Conservation (phyloP, 2,888 invertebrate genomes). For the Poecilus cupreus region DNA sequence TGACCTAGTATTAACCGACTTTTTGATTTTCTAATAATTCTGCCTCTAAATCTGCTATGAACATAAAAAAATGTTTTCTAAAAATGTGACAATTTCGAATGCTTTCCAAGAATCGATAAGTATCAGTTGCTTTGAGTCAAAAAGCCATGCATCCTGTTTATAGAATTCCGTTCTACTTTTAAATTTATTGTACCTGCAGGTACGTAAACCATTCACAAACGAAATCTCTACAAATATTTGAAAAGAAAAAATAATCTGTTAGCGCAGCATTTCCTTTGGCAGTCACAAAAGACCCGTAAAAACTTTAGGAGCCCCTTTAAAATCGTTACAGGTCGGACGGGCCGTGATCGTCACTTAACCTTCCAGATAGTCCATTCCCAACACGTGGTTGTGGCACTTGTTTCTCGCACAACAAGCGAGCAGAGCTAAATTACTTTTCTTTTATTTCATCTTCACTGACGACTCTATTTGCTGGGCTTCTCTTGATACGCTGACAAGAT, state of each 20-base stretch:
- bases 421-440: neutral
- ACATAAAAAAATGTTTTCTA: too few species aligned
- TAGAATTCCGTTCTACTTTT: neutral
- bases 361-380: neutral
- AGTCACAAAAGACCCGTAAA: neutral
- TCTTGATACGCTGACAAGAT: neutral
- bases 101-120: neutral
- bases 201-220: neutral
- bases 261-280: neutral
- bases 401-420: neutral
- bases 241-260: slow-evolving; percentile 25
- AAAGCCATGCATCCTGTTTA: slow-evolving; percentile 31
- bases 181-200: slow-evolving; percentile 19
- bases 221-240: neutral
- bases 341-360: neutral
- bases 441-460: neutral
- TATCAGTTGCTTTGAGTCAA: slow-evolving; percentile 22
- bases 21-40: too few species aligned
- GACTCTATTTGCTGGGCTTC: neutral
- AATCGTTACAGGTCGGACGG: too few species aligned
- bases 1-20: too few species aligned
- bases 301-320: neutral
- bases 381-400: neutral
- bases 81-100: too few species aligned
- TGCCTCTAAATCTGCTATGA: too few species aligned